phyloP scores from a whole-genome alignment of 1,140 invertebrate species.

The Phenacoccus solenopsis region DNA sequence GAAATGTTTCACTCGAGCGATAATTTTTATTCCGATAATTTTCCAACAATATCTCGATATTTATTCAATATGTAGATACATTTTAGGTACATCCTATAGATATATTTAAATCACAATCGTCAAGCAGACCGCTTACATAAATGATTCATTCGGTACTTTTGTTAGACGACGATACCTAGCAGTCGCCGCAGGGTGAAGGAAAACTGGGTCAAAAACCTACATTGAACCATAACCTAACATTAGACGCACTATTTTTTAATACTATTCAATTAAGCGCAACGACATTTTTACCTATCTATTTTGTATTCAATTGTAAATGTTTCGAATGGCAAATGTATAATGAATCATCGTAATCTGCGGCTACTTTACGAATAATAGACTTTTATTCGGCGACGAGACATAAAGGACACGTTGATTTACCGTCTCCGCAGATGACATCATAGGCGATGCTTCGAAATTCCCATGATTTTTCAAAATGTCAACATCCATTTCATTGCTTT shows the following conservation, averaged over 20 bases:
- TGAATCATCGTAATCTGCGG: background rate
- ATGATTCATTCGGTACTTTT: slow-evolving; percentile 2
- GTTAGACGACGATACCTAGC: background rate
- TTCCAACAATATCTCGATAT: too few species aligned
- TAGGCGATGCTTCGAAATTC: background rate
- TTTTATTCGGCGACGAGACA: background rate
- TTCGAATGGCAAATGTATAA: background rate
- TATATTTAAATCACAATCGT: background rate
- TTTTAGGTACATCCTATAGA: background rate
- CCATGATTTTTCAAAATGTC: background rate
- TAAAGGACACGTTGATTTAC: background rate
- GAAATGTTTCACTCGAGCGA: too few species aligned
- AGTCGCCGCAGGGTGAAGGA: background rate
- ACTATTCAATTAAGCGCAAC: background rate
- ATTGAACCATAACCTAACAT: slow-evolving; percentile 2
- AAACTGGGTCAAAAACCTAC: slow-evolving; percentile 1
- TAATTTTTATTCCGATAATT: too few species aligned
- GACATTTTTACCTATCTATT: background rate
- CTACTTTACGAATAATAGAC: background rate
- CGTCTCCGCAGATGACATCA: background rate
- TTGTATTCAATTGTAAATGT: slow-evolving; percentile 3
- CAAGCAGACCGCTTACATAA: background rate
- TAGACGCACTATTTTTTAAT: background rate
- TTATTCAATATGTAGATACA: too few species aligned
- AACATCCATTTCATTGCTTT: too few species aligned